Conservation (phyloP, 2,797 vertebrate species). For the Melanotaenia maccullochi region DNA sequence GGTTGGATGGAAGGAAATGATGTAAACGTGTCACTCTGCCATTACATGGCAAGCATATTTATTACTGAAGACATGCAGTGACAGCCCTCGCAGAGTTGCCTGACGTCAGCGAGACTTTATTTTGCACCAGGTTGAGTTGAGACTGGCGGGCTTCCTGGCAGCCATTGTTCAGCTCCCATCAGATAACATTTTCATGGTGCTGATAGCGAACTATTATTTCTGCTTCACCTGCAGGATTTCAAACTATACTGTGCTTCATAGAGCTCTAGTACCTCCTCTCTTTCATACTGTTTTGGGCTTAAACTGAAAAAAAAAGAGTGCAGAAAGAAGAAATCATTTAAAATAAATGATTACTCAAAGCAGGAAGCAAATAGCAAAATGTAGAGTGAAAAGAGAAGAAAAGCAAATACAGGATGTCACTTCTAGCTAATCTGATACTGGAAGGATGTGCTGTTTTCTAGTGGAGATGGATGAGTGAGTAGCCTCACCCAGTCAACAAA, state of each 20-base stretch:
- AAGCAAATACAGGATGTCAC: constrained; percentile 22
- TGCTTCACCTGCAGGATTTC: neutral
- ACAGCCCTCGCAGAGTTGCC: constrained; percentile 6
- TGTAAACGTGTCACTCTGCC: neutral
- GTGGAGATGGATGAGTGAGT: constrained; percentile 40
- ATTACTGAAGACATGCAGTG: constrained; percentile 45
- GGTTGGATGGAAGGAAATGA: constrained; percentile 13
- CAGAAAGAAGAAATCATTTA: neutral
- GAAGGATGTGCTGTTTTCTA: neutral
- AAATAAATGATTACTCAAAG: neutral
- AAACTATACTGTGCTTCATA: neutral
- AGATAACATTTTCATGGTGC: constrained; percentile 51
- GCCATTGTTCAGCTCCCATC: constrained; percentile 62
- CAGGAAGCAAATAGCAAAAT: constrained; percentile 3
- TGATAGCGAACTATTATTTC: constrained; percentile 23
- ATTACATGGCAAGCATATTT: constrained; percentile 33
- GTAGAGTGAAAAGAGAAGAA: neutral
- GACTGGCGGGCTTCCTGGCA: constrained; percentile 53
- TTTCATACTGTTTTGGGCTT: neutral
- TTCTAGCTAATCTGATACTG: neutral
- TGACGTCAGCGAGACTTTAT: constrained; percentile 56
- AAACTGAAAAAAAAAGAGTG: neutral
- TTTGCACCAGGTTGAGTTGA: constrained; percentile 43
- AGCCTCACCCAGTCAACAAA: constrained; percentile 38
- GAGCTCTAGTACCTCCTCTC: neutral